Conservation (phyloP, 1,140 invertebrate species). For the Habropoda laboriosa region DNA sequence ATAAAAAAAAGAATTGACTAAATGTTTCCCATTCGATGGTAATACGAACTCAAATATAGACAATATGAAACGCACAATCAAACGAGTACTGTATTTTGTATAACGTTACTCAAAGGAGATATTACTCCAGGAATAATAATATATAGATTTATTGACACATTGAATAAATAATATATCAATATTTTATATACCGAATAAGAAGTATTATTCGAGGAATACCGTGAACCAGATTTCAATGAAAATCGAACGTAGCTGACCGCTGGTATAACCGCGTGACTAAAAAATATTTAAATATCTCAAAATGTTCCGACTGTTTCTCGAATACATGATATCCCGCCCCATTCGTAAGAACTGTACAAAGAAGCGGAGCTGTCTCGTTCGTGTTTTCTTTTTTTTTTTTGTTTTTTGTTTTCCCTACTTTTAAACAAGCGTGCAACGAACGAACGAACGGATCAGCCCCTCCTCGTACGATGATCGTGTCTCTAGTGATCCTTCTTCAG, state of each 20-base stretch:
- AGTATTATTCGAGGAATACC: neutral
- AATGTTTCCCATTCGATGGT: neutral
- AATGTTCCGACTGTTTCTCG: neutral
- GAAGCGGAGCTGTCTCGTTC: neutral
- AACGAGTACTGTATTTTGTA: too few relatives aligned
- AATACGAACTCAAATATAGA: neutral
- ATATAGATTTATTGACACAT: too few relatives aligned
- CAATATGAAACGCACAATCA: neutral
- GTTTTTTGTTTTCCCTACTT: too few relatives aligned
- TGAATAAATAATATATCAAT: neutral
- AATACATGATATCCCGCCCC: slow-evolving; percentile 1
- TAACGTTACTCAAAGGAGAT: too few relatives aligned
- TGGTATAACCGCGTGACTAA: neutral
- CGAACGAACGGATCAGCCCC: neutral
- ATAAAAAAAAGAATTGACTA: neutral
- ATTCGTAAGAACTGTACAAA: slow-evolving; percentile 18
- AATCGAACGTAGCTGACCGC: neutral
- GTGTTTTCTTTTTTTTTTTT: too few relatives aligned
- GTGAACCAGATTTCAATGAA: neutral
- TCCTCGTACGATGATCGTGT: too few relatives aligned
- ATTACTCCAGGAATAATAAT: too few relatives aligned
- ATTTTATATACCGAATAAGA: too few relatives aligned
- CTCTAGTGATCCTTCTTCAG: slow-evolving; percentile 43
- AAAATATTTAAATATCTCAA: slow-evolving; percentile 19
- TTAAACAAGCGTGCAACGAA: too few relatives aligned